A percentile compares a stretch with the other conserved stretches of the same genome.
These are phyloP conservation scores for Chrosomus eos DNA, from an alignment of 2,797 vertebrate genomes.

Conservation along the genomic window DNA sequence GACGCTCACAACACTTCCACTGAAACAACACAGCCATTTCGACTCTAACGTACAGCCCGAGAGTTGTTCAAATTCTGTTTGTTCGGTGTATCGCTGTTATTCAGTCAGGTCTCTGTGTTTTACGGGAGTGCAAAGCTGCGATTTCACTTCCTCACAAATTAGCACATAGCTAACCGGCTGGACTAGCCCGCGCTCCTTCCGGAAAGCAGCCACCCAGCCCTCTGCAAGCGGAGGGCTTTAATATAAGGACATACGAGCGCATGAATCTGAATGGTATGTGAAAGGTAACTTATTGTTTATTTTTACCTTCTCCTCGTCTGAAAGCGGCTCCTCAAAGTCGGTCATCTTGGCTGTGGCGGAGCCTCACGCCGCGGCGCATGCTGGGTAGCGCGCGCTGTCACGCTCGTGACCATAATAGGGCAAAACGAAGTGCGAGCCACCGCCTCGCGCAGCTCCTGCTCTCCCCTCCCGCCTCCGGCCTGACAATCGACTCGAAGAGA, in stretches of 20 bases:
- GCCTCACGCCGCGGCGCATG: slow-evolving; percentile 75
- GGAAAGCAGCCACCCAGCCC: background rate
- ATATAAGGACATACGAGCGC: background rate
- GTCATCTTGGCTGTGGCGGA: slow-evolving; percentile 92
- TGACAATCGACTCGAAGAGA: background rate
- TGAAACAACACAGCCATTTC: background rate
- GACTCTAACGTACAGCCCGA: background rate
- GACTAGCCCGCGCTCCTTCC: background rate
- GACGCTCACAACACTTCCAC: slow-evolving; percentile 25
- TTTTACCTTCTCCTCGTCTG: slow-evolving; percentile 95
- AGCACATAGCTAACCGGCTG: slow-evolving; percentile 55
- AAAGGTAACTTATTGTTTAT: slow-evolving; percentile 1
- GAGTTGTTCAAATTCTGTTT: background rate
- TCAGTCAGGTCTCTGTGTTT: background rate
- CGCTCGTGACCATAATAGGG: slow-evolving; percentile 65
- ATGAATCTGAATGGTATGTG: background rate
- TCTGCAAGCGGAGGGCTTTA: background rate
- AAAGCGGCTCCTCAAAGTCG: slow-evolving; percentile 92
- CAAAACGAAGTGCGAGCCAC: slow-evolving; percentile 45
- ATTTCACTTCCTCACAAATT: slow-evolving; percentile 66
- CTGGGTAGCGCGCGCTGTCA: slow-evolving; percentile 64
- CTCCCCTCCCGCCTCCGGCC: background rate
- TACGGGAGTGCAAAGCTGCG: slow-evolving; percentile 37
- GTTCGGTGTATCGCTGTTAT: background rate
- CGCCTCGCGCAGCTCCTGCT: slow-evolving; percentile 30